Evolutionary conservation across 2,113 vertebrate species (phyloP), one percentile per base, ranked within the genome.

Genomic region (Lepisosteus oculatus): DNA sequence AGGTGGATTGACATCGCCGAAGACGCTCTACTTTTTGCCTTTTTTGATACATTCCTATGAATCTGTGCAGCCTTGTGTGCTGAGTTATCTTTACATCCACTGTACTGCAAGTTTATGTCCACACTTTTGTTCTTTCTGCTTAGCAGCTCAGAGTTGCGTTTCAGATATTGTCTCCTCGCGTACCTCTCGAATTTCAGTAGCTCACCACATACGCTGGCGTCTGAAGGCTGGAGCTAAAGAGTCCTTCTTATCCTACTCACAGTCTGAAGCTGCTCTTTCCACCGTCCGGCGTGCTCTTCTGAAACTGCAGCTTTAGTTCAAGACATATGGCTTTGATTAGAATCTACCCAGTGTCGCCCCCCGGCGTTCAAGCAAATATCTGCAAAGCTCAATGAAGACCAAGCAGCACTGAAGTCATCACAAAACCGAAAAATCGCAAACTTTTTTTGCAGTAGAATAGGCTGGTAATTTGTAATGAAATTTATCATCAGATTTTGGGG

Each of bases 1-100:
- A 77, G 80, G 79, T 77, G 73, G 69, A 74, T 77, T 87, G 87
- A 86, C 86, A 88, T 83, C 87, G 81, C 85, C 76, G 72, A 14
- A 74, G 74, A 79, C 79, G 76, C 76, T 75, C 80, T 76, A 65
- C 75, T 73, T 85, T 81, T 76, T 72, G 79, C 85, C 86, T 77
- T 74, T 47, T 83, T 76, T 77, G 79, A 86, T 87, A 83, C 89
- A 91, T 91, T 87, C 88, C 87, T 87, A 79, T 82, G 76, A 82
- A 72, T 81, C 71, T 83, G 74, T 67, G 67, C 70, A 47, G 74
- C 62, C 73, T 74, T 59, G 55, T 17, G 43, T 45, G 65, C 41
- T 61, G 65, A 42, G 55, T 15, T 29, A 70, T 72, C 65, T 84
- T 74, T 80, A 88, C 88, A 90, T 90, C 89, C 90, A 90, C 84